A percentile compares a stretch with the other conserved stretches of the same genome.
phyloP scores from a whole-genome alignment of 2,888 invertebrate genomes.

The Perizoma flavofasciatum region DNA sequence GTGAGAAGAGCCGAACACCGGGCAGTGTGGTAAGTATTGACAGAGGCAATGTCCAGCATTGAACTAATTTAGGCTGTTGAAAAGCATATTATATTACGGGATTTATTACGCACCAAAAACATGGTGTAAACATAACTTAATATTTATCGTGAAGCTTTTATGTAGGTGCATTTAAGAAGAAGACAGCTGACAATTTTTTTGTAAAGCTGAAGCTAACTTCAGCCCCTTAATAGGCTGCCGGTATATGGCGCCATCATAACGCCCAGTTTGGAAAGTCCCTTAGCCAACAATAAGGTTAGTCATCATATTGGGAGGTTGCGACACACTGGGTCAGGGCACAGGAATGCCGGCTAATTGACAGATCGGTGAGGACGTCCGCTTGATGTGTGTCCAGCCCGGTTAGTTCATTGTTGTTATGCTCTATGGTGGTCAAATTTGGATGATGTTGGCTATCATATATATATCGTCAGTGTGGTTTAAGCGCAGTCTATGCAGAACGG shows the following conservation, averaged over 20 bases:
- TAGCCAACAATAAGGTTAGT: constrained; percentile 35
- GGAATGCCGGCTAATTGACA: constrained; percentile 77
- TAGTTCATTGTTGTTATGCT: constrained; percentile 18
- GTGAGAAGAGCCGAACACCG: too few relatives aligned
- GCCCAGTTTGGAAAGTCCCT: constrained; percentile 27
- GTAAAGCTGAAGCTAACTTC: too few relatives aligned
- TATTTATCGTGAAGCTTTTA: too few relatives aligned
- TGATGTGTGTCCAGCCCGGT: constrained; percentile 40
- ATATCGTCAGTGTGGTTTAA: not conserved
- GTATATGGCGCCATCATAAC: constrained; percentile 23
- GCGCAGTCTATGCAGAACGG: constrained; percentile 2
- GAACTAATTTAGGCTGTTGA: too few relatives aligned
- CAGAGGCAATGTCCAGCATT: too few relatives aligned
- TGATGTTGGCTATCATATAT: constrained; percentile 1
- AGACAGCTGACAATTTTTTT: too few relatives aligned
- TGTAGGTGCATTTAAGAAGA: too few relatives aligned
- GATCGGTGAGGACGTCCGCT: constrained; percentile 65
- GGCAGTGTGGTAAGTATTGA: too few relatives aligned
- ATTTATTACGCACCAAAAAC: too few relatives aligned
- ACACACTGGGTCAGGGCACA: constrained; percentile 68
- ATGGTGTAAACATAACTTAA: too few relatives aligned
- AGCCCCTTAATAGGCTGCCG: too few relatives aligned
- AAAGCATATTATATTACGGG: too few relatives aligned
- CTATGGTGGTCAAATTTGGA: constrained; percentile 20
- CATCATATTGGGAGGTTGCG: constrained; percentile 32